phyloP scores from a whole-genome alignment of 2,888 invertebrate species.

The Allacma fusca region DNA sequence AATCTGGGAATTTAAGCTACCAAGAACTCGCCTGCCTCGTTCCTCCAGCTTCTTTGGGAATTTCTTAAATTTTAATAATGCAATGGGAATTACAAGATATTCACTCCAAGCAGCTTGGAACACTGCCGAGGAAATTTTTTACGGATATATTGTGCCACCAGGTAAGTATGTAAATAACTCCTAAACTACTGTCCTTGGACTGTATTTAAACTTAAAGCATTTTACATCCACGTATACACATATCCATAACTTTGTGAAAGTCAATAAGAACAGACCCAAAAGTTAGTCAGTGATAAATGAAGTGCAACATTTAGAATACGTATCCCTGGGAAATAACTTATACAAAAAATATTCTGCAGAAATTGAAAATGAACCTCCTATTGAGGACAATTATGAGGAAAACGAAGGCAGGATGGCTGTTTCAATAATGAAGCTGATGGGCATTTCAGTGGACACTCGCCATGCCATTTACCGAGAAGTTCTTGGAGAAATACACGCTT shows the following conservation, averaged over 20 bases:
- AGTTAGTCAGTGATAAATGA: no score
- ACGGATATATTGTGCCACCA: conserved; percentile 13
- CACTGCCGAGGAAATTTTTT: conserved; percentile 36
- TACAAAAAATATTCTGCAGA: conserved; percentile 23
- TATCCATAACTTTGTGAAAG: no score
- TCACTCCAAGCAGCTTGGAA: conserved; percentile 34
- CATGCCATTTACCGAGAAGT: conserved; percentile 49
- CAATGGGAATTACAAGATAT: conserved; percentile 27
- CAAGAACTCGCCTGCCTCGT: background rate
- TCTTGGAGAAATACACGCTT: conserved; percentile 44
- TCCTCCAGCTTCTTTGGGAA: conserved; percentile 9
- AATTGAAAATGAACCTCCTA: conserved; percentile 14
- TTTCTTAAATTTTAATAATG: conserved; percentile 29
- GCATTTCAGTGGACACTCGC: conserved; percentile 46
- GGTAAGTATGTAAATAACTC: conserved; percentile 21
- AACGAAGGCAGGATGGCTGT: conserved; percentile 48
- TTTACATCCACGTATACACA: no score
- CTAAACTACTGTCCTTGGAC: no score
- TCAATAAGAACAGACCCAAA: no score
- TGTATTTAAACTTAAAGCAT: no score
- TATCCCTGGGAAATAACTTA: no score
- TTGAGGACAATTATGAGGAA: conserved; percentile 38
- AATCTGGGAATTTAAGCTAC: background rate
- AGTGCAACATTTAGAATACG: no score
- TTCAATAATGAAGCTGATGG: conserved; percentile 51